Evolutionary conservation across 2,797 vertebrate species (phyloP), one percentile per base, ranked within the genome.

Genomic region (Aphelocoma californica): DNA sequence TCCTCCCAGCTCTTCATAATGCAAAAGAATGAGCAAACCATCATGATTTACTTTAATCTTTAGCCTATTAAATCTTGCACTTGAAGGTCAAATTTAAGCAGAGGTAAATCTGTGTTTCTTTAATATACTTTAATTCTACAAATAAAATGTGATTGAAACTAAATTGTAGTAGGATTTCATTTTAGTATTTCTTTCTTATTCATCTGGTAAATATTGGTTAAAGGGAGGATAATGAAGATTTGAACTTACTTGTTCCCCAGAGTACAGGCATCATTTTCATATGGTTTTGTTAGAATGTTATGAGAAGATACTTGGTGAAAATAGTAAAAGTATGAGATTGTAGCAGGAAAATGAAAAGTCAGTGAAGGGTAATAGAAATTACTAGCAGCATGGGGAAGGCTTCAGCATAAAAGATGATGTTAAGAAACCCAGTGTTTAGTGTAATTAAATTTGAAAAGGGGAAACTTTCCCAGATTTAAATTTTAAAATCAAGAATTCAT

Each of bases 11-110:
- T 93, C 31, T 92, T 88, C 51, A 9, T 87, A 90, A 54, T 15
- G 10, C 9, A 86, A 48, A 77, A 93, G 54, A 95, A 83, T 74
- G 75, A 92, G 45, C 70, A 91, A 96, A 66, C 51, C 62, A 70
- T 40, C 6, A 3, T 90, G 72, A 81, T 86, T 88, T 94, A 81
- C 82, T 95, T 71, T 90, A 91, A 91, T 90, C 61, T 88, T 51
- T n/a, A 90, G 62, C 36, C 93, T 95, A 86, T 95, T 97, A 96
- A 92, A 95, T 95, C 81, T 95, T 90, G 18, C 9, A 58, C 47
- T 96, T 91, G 91, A 97, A 97, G 96, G 91, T 97, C 97, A 97
- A 25, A 93, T 95, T 93, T 95, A 93, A 97, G 85, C 64, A 95
- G 40, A 93, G 65, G 79, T 47, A 86, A 92, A 94, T 86, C 25